phyloP scores from a whole-genome alignment of 2,888 invertebrate species.

The Frankliniella fusca region DNA sequence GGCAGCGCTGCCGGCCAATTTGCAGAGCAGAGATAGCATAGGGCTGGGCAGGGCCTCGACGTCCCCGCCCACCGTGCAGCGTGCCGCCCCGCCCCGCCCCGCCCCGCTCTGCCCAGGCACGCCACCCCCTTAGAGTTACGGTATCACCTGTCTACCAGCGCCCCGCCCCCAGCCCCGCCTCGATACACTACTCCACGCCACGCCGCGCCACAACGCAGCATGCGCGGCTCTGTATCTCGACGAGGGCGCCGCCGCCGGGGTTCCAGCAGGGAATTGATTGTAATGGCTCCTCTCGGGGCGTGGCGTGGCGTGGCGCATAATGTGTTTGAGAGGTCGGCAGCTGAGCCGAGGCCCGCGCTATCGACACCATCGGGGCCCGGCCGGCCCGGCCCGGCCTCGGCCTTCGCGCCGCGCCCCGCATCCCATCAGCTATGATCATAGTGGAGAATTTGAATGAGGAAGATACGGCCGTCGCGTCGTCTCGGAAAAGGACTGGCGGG shows the following conservation, averaged over 20 bases:
- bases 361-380: neutral
- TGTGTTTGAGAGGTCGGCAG: neutral
- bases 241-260: neutral
- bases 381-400: neutral
- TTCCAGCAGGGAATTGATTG: neutral
- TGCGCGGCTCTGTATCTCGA: neutral
- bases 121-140: neutral
- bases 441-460: too few species aligned
- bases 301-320: neutral
- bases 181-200: neutral
- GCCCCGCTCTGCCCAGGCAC: neutral
- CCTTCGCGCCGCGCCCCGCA: neutral
- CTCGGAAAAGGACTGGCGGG: too few species aligned
- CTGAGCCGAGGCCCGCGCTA: neutral
- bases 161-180: neutral
- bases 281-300: neutral
- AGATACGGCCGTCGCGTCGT: too few species aligned
- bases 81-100: neutral
- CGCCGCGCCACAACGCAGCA: neutral
- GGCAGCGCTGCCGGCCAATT: slow-evolving; percentile 2
- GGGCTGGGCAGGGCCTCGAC: neutral
- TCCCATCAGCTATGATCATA: too few species aligned
- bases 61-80: neutral
- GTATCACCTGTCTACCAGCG: neutral
- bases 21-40: neutral